Conservation (phyloP, 2,888 invertebrate genomes). For the Cylindroiulus punctatus region DNA sequence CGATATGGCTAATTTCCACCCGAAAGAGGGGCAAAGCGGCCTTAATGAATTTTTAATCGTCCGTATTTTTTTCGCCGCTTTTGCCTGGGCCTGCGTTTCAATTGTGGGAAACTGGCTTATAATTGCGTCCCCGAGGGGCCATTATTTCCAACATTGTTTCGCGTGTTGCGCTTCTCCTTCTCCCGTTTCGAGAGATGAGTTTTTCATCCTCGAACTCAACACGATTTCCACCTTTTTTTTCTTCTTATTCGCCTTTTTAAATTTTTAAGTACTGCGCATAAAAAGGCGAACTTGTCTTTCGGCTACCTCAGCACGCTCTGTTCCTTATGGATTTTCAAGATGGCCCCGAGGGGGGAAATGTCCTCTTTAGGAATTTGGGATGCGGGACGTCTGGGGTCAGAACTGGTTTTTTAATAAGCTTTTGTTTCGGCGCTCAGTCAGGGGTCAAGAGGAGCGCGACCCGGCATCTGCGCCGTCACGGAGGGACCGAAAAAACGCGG, state of each 20-base stretch:
- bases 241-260: not conserved
- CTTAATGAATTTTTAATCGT: conserved; percentile 38
- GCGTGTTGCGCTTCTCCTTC: conserved; percentile 14
- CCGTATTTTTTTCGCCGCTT: not conserved
- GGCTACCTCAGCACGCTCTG: conserved; percentile 38
- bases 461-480: not conserved
- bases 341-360: conserved; percentile 42
- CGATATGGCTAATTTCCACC: not conserved
- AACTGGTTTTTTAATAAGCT: conserved; percentile 38
- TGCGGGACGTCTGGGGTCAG: conserved; percentile 33
- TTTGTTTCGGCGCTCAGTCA: conserved; percentile 38
- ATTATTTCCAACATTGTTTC: conserved; percentile 32
- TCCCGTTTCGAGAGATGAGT: not conserved
- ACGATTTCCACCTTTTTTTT: not conserved
- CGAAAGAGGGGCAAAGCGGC: conserved; percentile 26
- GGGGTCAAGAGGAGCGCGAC: conserved; percentile 38
- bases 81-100: not conserved
- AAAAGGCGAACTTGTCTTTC: not conserved
- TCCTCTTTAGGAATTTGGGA: conserved; percentile 38
- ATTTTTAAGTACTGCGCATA: not conserved
- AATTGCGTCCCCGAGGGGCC: conserved; percentile 38
- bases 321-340: conserved; percentile 42
- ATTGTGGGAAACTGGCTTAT: conserved; percentile 10
- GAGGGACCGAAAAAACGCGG: not conserved
- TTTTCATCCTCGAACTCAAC: conserved; percentile 34